Conservation (phyloP, 2,113 vertebrate species). For the Corythornis madagascariensis region DNA sequence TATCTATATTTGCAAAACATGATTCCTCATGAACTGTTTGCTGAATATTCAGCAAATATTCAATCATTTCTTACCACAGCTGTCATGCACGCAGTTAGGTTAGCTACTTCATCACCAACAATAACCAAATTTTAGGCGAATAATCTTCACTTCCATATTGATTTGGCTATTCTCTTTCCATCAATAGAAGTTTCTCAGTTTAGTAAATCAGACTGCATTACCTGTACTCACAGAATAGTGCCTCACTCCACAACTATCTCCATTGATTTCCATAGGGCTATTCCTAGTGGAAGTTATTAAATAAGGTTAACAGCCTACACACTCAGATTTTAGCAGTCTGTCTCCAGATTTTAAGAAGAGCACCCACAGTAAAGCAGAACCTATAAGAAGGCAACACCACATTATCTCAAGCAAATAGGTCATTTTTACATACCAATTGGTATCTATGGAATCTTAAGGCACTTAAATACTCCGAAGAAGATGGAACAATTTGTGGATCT, state of each 20-base stretch:
- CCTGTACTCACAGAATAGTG: not conserved
- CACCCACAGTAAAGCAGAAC: not conserved
- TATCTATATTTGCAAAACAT: not conserved
- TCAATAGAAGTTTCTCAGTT: not conserved
- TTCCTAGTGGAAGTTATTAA: not conserved
- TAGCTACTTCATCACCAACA: not conserved
- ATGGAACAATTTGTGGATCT: not conserved
- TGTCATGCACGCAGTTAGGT: not conserved
- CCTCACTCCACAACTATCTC: not conserved
- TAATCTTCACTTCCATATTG: not conserved
- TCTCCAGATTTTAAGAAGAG: not conserved
- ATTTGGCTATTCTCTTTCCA: not conserved
- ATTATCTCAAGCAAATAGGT: not conserved
- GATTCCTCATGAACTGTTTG: not conserved
- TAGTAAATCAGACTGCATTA: not conserved
- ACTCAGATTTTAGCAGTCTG: not conserved
- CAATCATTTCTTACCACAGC: not conserved
- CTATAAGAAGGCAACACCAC: not conserved
- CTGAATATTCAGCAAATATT: not conserved
- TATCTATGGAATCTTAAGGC: not conserved
- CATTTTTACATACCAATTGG: not conserved
- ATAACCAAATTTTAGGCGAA: conserved; percentile 19
- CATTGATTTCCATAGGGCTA: not conserved
- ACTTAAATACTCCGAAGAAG: not conserved
- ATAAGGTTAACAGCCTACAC: not conserved